Base-by-base conservation (phyloP, 2,797 vertebrate species). In the Aulostomus chinensis region DNA sequence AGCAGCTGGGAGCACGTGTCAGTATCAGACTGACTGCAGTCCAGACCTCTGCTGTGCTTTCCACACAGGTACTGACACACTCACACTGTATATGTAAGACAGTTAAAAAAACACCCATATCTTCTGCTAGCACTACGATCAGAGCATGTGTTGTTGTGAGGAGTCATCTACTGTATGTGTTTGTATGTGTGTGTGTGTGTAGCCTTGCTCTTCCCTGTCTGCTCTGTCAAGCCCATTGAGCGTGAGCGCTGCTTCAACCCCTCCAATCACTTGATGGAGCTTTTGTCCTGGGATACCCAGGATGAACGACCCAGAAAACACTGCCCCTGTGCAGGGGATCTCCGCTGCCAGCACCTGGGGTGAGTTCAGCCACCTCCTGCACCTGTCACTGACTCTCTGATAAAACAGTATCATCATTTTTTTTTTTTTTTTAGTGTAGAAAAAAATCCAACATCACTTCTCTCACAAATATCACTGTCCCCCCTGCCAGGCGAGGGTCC, bases 161-260 rank as follows among this genome's bases (percentile, higher is more conserved):
- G 9, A 3, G 18, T 13, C 20, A 21, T 40, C 9, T 9, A n/a
- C 10, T 21, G 11, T 13, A 12, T 12, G 9, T 47, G 24, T 16
- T 20, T 13, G 15, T 36, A 2, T 5, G 26, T n/a, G 2, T 8
- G 32, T 21, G 40, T 34, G 21, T 11, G 7, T 29, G 35, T 71
- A 98, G 97, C 89, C 14, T 87, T 99, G 1, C 81, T 93, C 48
- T 96, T 94, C 11, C 91, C 96, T 0, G 94, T 99, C 59, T 99
- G 97, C 74, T 93, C 73, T 1, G 89, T 92, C 1, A 87, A 94
- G 46, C 93, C 95, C 0, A 83, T 90, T 40, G 93, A 94, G 59
- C 94, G 89, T 0, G 93, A 98, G 58, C 91, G 87, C 53, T 99
- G 97, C 76, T 87, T 90, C 0, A 86, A 89, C 18, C 87, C 89